phyloP scores from a whole-genome alignment of 2,888 invertebrate genomes.

The Pseudococcus viburni region DNA sequence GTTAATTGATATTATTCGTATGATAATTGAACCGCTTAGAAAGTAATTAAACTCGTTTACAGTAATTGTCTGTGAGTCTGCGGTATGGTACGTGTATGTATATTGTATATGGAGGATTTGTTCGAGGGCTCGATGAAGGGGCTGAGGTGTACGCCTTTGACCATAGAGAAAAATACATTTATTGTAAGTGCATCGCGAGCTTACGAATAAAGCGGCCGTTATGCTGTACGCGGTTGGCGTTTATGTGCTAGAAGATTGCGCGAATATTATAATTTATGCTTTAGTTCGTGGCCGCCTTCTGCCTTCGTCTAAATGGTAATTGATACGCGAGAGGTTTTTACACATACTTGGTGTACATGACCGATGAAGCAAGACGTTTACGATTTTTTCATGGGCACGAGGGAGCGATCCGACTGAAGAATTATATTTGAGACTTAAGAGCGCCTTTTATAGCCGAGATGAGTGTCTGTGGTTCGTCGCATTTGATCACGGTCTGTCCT shows the following conservation, averaged over 20 bases:
- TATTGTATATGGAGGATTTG: background rate
- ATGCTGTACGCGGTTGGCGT: background rate
- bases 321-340: slow-evolving; percentile 5
- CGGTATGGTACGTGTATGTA: background rate
- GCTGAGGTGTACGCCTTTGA: background rate
- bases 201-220: background rate
- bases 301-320: slow-evolving; percentile 25
- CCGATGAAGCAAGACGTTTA: slow-evolving; percentile 26
- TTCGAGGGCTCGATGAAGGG: background rate
- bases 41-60: slow-evolving; percentile 40
- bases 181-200: background rate
- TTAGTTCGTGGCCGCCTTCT: slow-evolving; percentile 21
- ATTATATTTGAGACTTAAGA: background rate
- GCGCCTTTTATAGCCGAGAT: background rate
- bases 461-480: background rate
- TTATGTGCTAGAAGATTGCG: slow-evolving; percentile 9
- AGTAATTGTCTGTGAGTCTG: background rate
- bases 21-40: background rate
- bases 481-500: no score
- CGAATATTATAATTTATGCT: slow-evolving; percentile 33
- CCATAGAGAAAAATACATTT: background rate
- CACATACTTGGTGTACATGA: slow-evolving; percentile 22
- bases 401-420: background rate
- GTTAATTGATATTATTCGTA: slow-evolving; percentile 6
- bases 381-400: background rate